Percentiles rank a stretch among this genome's conserved stretches.
Conservation (phyloP, 2,113 vertebrate genomes). For the Archilochus colubris region DNA sequence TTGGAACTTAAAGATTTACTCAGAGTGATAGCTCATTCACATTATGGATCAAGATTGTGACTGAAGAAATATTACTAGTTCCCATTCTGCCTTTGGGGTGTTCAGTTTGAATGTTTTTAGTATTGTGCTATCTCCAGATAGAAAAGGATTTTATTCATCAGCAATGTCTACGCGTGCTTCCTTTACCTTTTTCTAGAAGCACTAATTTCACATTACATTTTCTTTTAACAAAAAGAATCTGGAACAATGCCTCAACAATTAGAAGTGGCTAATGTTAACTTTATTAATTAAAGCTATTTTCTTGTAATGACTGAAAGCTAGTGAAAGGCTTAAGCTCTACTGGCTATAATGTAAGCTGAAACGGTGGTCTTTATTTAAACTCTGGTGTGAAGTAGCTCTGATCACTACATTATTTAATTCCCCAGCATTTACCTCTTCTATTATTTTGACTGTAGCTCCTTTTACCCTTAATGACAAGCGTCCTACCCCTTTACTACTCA, state of each 20-base stretch:
- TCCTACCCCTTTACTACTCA: neutral
- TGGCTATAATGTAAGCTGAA: neutral
- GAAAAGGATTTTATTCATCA: neutral
- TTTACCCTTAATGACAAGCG: rapidly evolving
- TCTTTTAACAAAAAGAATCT: neutral
- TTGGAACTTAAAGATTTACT: neutral
- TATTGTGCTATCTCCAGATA: neutral
- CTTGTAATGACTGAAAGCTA: neutral
- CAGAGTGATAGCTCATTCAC: rapidly evolving
- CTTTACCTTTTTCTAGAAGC: neutral
- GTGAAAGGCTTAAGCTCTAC: neutral
- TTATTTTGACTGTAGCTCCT: rapidly evolving
- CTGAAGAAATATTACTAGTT: neutral
- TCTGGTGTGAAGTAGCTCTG: neutral
- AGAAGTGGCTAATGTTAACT: neutral
- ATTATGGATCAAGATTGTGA: neutral
- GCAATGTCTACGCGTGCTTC: neutral
- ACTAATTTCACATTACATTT: neutral
- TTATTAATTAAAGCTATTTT: neutral
- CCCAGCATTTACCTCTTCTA: rapidly evolving
- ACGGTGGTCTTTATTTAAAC: neutral
- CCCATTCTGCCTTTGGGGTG: neutral
- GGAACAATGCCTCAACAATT: neutral
- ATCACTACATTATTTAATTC: neutral
- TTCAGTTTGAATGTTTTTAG: neutral